Base-by-base conservation (phyloP, 2,888 invertebrate species). In the Papilio elwesi region DNA sequence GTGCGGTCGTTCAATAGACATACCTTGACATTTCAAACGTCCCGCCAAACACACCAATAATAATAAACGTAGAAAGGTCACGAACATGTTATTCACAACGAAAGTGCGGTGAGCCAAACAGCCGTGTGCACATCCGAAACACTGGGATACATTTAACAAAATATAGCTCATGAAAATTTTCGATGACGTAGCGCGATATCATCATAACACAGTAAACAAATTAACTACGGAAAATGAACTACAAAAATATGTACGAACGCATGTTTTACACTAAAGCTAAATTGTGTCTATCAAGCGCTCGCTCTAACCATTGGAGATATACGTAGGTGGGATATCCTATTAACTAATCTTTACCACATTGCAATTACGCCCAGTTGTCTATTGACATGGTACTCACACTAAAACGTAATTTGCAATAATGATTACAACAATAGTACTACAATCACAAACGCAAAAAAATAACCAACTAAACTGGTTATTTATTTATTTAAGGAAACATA, bases 151-250 rank as follows among this genome's bases (percentile, higher is more conserved):
- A 81, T 87, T 86, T 83, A 84, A 86, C 81, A 72, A 79, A 81
- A 79, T 81, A 81, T 81, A 79, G 79, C 82, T 82, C 76, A 77
- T 79, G 78, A 78, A 74, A 74, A 76, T 59, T 10, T 49, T 36
- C n/a, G 10, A 12, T 70, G 59, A 75, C 82, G 82, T 80, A 77
- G 79, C 85, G 83, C 90, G 90, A 90, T 88, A 87, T 90, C 90
- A 89, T 84, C 82, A 76, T 80, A 66, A 66, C 65, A 81, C 65
- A 81, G 78, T 77, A 78, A 87, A 87, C 85, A 80, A 85, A 84
- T 84, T 87, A 89, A 90, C 86, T 85, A 85, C 80, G 81, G 80
- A 85, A 87, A 89, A 88, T 83, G 82, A 85, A 85, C 83, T 78
- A 82, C 80, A 81, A 79, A 79, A 78, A 73, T 74, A 43, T 62